Conservation (phyloP, 2,113 vertebrate species). For the Stigmatopora argus region DNA sequence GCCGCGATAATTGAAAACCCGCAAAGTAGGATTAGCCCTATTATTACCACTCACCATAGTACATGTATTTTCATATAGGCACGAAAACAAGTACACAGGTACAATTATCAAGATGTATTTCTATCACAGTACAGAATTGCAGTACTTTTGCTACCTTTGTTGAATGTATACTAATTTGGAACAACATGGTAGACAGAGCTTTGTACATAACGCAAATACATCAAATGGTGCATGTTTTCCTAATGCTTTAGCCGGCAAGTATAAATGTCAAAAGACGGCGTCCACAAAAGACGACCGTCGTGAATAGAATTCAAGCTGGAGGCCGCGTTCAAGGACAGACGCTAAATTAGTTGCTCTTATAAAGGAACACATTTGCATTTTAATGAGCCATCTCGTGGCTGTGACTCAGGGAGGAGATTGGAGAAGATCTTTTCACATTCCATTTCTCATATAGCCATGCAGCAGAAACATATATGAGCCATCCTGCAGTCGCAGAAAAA, state of each 20-base stretch:
- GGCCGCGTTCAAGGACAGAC: conserved; percentile 24
- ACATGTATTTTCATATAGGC: too few species aligned
- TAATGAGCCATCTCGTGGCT: conserved; percentile 27
- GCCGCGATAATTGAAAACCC: too few species aligned
- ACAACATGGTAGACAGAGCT: not conserved
- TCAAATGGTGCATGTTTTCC: not conserved
- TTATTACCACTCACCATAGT: too few species aligned
- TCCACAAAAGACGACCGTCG: not conserved
- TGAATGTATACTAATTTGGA: not conserved
- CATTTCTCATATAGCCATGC: conserved; percentile 11
- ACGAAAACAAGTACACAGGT: too few species aligned
- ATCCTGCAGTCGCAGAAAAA: not conserved
- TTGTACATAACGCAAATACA: not conserved
- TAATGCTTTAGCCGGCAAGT: not conserved
- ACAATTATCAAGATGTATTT: too few species aligned
- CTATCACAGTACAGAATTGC: too few species aligned
- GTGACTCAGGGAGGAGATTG: conserved; percentile 15
- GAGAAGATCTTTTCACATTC: conserved; percentile 15
- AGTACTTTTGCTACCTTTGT: too few species aligned
- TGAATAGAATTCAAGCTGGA: conserved; percentile 6
- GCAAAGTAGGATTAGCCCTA: too few species aligned
- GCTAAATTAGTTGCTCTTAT: conserved; percentile 16
- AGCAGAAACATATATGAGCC: not conserved
- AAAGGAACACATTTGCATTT: conserved; percentile 46
- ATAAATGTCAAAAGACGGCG: not conserved